Evolutionary conservation across 2,113 vertebrate genomes (phyloP), one percentile per base, ranked within the genome.

Genomic region (Microcebus murinus): DNA sequence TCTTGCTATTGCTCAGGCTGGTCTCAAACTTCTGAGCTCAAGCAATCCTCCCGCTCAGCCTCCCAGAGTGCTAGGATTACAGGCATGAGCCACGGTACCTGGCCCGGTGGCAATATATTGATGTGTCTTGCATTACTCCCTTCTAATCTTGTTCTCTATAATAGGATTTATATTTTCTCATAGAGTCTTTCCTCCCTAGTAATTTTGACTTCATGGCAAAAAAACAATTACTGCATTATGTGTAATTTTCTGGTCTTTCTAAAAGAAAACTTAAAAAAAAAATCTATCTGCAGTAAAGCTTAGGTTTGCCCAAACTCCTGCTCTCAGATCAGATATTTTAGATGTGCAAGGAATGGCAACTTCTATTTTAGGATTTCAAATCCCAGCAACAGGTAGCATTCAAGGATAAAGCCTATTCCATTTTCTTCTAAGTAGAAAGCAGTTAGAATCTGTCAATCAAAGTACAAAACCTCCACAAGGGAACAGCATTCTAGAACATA

Each of bases 321-420:
- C 68, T 77, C 84, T 95, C 55, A 71, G 52, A 82, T 91, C 86
- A 82, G 31, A 93, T 95, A 94, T 70, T 81, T 95, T 42, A 59
- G 77, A 96, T 71, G 82, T 79, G 73, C 96, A 95, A 82, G 55
- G 81, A 96, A 95, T 45, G 67, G 91, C 50, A 63, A 88, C 50
- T 96, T 96, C 95, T 97, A 96, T 96, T 97, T 97, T 96, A 97
- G 94, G 88, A 92, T 79, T 96, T 94, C 0, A 4, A 96, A 87
- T 96, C 86, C 81, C 92, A 95, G 73, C 91, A 98, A 97, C 89
- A 97, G 93, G 88, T 93, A 71, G 25, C 82, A 96, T 95, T 96
- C 76, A 85, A 95, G 86, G 96, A 88, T 93, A 96, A 96, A 97
- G 93, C 29, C 73, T 52, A 92, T 91, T 91, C 91, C 92, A 92